A percentile compares a stretch with the other conserved stretches of the same genome.
Conservation (phyloP, 2,113 vertebrate genomes). For the Galbula dea region DNA sequence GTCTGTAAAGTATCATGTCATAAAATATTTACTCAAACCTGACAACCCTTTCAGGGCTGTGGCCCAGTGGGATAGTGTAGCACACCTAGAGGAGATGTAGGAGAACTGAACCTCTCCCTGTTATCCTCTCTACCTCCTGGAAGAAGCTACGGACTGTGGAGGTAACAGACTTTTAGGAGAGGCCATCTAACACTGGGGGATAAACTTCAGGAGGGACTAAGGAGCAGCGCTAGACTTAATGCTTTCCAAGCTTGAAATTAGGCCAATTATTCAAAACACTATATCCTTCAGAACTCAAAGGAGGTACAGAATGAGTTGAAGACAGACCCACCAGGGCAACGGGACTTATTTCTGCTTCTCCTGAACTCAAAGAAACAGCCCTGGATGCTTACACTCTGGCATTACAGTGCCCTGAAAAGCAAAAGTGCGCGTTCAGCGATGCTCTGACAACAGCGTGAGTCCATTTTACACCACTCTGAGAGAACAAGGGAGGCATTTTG, state of each 20-base stretch:
- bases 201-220: background rate
- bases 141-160: background rate
- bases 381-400: background rate
- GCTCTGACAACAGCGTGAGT: background rate
- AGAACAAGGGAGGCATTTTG: conserved; percentile 42
- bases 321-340: background rate
- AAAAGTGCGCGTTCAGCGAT: background rate
- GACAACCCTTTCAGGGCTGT: background rate
- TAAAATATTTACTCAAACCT: background rate
- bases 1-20: background rate
- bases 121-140: background rate
- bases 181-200: background rate
- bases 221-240: background rate
- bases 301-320: background rate
- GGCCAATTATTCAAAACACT: conserved; percentile 2
- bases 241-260: conserved; percentile 12
- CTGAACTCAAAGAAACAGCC: background rate
- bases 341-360: background rate
- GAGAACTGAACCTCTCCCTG: background rate
- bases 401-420: background rate
- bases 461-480: background rate
- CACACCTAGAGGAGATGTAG: background rate
- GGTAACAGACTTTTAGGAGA: background rate
- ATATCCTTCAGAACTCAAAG: background rate
- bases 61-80: background rate